Percentiles rank a stretch among this genome's conserved stretches.
Evolutionary conservation across 2,797 vertebrate species (phyloP).

Genomic region (Macropus fuliginosus): DNA sequence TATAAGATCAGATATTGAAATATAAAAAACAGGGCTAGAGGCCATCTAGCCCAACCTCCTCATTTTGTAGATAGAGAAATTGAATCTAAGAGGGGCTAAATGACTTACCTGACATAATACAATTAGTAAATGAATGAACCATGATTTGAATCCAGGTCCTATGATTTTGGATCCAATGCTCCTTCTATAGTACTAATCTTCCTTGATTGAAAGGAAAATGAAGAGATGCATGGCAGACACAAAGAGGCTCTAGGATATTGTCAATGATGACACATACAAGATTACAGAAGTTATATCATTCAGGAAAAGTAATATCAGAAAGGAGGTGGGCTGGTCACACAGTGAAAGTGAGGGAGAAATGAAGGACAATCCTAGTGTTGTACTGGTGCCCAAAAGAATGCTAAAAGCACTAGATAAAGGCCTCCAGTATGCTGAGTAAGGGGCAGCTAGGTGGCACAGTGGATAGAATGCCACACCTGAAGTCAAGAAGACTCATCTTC

Average conservation of each 20-base stretch:
- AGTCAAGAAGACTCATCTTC: not conserved
- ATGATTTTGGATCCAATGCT: not conserved
- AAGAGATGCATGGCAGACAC: not conserved
- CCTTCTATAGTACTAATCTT: not conserved
- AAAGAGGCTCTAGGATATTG: not conserved
- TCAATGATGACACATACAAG: not conserved
- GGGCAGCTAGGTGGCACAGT: not conserved
- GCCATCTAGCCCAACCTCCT: not conserved
- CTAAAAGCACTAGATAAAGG: not conserved
- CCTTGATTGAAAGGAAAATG: not conserved
- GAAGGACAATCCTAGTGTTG: not conserved
- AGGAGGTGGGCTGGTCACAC: not conserved
- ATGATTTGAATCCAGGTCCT: not conserved
- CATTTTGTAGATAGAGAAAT: not conserved
- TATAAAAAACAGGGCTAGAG: not conserved
- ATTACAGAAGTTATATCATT: not conserved
- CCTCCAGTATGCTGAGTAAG: not conserved
- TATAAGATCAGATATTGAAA: not conserved
- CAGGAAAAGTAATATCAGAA: not conserved
- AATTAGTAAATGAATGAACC: not conserved
- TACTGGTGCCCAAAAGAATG: not conserved
- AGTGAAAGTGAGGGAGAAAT: not conserved
- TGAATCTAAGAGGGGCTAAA: not conserved
- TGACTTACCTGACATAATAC: not conserved
- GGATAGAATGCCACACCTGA: not conserved